These are phyloP conservation scores for Dinocampus coccinellae DNA, from an alignment of 2,888 invertebrate genomes.

Conservation along the genomic window DNA sequence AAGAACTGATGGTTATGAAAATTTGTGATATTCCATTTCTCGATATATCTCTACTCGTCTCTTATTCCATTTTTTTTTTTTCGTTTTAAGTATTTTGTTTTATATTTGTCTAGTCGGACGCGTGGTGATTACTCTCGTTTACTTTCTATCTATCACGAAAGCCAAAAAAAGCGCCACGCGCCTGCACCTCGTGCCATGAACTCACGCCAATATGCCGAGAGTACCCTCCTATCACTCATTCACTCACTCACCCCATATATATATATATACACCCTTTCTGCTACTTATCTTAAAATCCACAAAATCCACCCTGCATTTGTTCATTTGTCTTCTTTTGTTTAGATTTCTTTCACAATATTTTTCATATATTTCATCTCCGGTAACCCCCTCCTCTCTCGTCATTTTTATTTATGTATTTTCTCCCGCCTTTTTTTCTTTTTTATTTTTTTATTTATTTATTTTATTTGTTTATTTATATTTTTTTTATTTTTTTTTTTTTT, in stretches of 20 bases:
- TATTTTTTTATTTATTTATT: not conserved
- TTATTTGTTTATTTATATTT: not conserved
- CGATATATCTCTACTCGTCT: not conserved
- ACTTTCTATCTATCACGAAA: constrained; percentile 44
- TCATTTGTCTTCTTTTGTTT: not conserved
- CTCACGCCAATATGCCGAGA: constrained; percentile 24
- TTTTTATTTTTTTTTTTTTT: not conserved
- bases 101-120: not conserved
- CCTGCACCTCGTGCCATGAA: constrained; percentile 37
- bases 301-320: not conserved
- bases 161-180: constrained; percentile 57
- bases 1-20: constrained; percentile 3
- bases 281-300: constrained; percentile 1
- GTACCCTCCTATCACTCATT: not conserved
- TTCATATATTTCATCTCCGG: not conserved
- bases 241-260: not conserved
- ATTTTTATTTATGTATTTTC: too few relatives aligned
- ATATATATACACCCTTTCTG: not conserved
- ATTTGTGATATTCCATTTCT: not conserved
- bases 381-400: too few relatives aligned
- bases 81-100: not conserved
- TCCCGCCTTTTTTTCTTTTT: not conserved
- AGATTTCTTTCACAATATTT: not conserved
- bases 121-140: not conserved
- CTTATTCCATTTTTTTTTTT: not conserved